These are phyloP conservation scores for Acarapis woodi DNA, from an alignment of 1,140 invertebrate genomes.

Conservation along the genomic window DNA sequence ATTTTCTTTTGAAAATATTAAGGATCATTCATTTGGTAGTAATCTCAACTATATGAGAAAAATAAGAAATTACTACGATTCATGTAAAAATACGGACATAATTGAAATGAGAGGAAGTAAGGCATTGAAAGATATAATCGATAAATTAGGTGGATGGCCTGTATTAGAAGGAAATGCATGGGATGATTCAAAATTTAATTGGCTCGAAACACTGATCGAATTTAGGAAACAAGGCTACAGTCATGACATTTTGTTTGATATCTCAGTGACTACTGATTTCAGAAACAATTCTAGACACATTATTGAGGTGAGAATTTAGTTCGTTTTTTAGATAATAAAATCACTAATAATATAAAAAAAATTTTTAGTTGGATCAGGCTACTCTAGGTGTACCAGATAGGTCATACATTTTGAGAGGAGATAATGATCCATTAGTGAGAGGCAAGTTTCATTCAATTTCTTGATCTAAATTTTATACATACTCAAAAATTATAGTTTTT, in stretches of 20 bases:
- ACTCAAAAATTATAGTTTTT: no score
- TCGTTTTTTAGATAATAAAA: slow-evolving; percentile 7
- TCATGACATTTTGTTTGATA: slow-evolving; percentile 70
- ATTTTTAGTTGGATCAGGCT: slow-evolving; percentile 57
- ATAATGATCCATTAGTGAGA: slow-evolving; percentile 18
- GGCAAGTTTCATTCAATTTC: no score
- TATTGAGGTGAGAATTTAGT: slow-evolving; percentile 29
- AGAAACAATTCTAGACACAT: slow-evolving; percentile 48
- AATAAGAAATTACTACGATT: background rate
- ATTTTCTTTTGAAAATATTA: background rate
- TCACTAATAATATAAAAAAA: background rate
- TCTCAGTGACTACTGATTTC: slow-evolving; percentile 57
- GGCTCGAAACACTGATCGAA: slow-evolving; percentile 48
- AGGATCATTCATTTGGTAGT: background rate
- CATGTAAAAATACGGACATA: slow-evolving; percentile 7
- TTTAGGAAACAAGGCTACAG: slow-evolving; percentile 49
- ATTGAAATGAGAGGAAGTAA: slow-evolving; percentile 14
- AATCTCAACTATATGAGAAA: background rate
- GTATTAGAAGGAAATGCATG: slow-evolving; percentile 35
- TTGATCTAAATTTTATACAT: no score
- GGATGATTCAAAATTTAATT: slow-evolving; percentile 36
- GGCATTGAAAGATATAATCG: slow-evolving; percentile 35
- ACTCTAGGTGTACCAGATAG: slow-evolving; percentile 48
- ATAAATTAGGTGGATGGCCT: slow-evolving; percentile 62
- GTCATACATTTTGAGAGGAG: slow-evolving; percentile 48